Conservation (phyloP, 2,797 vertebrate genomes). For the Prionace glauca region DNA sequence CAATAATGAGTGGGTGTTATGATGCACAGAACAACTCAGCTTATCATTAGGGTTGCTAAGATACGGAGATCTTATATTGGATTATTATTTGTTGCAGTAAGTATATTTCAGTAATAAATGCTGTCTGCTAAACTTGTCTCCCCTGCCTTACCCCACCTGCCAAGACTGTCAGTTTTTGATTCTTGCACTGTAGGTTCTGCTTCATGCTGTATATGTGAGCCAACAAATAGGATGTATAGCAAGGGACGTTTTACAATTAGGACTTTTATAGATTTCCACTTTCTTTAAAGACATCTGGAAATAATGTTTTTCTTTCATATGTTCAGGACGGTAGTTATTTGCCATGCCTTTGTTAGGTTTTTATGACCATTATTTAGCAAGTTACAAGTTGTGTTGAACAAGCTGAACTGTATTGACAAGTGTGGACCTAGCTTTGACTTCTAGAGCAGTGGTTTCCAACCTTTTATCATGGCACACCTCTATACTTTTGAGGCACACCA, state of each 20-base stretch:
- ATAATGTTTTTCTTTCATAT: background rate
- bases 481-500: no score
- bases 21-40: conserved; percentile 42
- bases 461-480: no score
- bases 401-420: background rate
- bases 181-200: no score
- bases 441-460: background rate
- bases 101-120: conserved; percentile 39
- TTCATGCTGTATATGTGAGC: background rate
- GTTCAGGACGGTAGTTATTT: background rate
- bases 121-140: background rate
- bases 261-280: background rate
- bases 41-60: conserved; percentile 44
- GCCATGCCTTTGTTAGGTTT: background rate
- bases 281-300: background rate
- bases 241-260: background rate
- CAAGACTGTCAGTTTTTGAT: background rate
- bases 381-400: background rate
- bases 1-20: conserved; percentile 40
- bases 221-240: background rate
- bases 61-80: conserved; percentile 42
- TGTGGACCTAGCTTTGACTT: background rate
- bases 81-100: conserved; percentile 37
- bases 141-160: background rate
- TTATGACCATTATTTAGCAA: background rate